These are phyloP conservation scores for Emydura subglobosa DNA, from an alignment of 2,113 vertebrate genomes.

Conservation along the genomic window DNA sequence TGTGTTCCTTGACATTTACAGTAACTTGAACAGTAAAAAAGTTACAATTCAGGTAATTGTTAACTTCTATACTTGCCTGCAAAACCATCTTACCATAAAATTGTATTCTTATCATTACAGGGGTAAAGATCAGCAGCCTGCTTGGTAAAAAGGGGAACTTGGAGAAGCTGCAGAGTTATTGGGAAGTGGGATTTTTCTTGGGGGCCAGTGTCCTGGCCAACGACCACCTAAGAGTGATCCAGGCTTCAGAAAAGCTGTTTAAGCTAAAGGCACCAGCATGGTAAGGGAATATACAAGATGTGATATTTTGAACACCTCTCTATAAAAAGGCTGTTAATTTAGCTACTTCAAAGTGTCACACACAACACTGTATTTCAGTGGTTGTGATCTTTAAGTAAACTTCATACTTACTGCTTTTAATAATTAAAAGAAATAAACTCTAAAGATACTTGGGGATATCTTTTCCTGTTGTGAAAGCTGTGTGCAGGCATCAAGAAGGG, in stretches of 20 bases:
- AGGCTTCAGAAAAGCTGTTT: constrained; percentile 98
- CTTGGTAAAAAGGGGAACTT: constrained; percentile 96
- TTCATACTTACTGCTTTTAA: neutral
- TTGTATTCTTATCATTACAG: constrained; percentile 77
- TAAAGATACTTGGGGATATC: neutral
- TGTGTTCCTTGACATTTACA: neutral
- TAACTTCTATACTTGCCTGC: neutral
- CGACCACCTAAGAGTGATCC: constrained; percentile 93
- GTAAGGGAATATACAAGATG: constrained; percentile 75
- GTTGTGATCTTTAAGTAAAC: neutral
- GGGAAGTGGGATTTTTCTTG: constrained; percentile 98
- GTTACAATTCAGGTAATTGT: neutral
- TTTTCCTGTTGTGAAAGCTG: neutral
- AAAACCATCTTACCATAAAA: constrained; percentile 13
- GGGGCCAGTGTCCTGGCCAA: constrained; percentile 96
- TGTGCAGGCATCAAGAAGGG: neutral
- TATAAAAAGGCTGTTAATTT: neutral
- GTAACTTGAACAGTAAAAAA: neutral
- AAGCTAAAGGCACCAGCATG: constrained; percentile 96
- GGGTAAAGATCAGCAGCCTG: constrained; percentile 97
- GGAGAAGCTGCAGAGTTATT: constrained; percentile 98
- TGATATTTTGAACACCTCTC: neutral
- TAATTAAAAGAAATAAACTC: neutral
- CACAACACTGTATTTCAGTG: neutral
- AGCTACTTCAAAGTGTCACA: neutral